Evolutionary conservation across 53 echinoderm and acorn worm species (phyloP).

Genomic region (Hippasteria phrygiana): DNA sequence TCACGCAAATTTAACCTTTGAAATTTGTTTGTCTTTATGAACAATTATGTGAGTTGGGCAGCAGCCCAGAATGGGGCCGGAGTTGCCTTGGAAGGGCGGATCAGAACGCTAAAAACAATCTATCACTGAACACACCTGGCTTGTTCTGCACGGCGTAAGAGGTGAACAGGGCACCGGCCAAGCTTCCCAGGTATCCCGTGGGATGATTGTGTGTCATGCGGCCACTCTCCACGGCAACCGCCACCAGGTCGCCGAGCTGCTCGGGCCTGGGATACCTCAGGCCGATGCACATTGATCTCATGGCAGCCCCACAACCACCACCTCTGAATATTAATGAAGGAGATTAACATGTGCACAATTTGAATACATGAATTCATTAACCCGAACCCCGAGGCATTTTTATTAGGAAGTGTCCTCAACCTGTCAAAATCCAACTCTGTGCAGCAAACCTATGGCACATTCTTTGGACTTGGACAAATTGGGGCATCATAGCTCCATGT

Average conservation of each 20-base stretch:
- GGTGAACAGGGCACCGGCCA: conserved; percentile 91
- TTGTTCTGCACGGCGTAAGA: conserved; percentile 83
- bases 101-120: no score
- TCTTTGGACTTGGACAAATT: no score
- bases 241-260: conserved; percentile 82
- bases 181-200: conserved; percentile 88
- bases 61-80: no score
- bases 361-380: conserved; percentile 19
- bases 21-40: no score
- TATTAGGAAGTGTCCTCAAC: no score
- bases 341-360: conserved; percentile 10
- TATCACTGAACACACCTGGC: conserved; percentile 56
- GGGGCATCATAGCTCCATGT: no score
- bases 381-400: no score
- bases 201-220: conserved; percentile 97
- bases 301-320: conserved; percentile 97
- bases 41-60: no score
- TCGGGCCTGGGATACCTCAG: conserved; percentile 80
- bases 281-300: conserved; percentile 98
- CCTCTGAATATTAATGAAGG: conserved; percentile 68
- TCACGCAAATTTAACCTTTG: no score
- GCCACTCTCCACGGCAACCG: conserved; percentile 85
- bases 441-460: no score
- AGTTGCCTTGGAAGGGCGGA: no score
- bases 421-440: no score